These are phyloP conservation scores for Callaeas wilsoni DNA, from an alignment of 2,113 vertebrate genomes.

Conservation along the genomic window DNA sequence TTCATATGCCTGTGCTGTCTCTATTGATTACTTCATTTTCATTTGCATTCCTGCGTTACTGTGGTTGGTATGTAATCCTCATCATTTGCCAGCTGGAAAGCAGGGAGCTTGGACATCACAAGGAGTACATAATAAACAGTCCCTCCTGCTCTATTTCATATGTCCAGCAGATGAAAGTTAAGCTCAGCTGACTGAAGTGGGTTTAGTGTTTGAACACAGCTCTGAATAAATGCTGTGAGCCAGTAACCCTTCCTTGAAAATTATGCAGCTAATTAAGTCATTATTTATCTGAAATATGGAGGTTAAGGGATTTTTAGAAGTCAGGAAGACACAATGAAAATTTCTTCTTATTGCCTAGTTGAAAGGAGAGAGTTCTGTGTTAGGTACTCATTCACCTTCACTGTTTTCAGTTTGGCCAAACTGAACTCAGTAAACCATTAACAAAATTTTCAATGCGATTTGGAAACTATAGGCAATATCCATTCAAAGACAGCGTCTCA, in stretches of 20 bases:
- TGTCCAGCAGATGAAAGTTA: not conserved
- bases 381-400: not conserved
- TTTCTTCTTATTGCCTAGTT: not conserved
- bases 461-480: not conserved
- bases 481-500: not conserved
- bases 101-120: not conserved
- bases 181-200: not conserved
- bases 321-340: not conserved
- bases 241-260: not conserved
- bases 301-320: not conserved
- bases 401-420: not conserved
- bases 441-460: not conserved
- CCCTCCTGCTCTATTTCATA: not conserved
- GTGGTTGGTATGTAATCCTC: not conserved
- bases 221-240: not conserved
- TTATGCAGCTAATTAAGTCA: not conserved
- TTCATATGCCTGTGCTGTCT: not conserved
- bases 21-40: constrained; percentile 21
- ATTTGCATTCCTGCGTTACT: not conserved
- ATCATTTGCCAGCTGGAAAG: not conserved
- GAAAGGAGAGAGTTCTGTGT: not conserved
- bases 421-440: not conserved
- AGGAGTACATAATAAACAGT: not conserved
- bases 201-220: not conserved
- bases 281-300: not conserved